phyloP scores from a whole-genome alignment of 1,140 invertebrate genomes.

The Araneus ventricosus region DNA sequence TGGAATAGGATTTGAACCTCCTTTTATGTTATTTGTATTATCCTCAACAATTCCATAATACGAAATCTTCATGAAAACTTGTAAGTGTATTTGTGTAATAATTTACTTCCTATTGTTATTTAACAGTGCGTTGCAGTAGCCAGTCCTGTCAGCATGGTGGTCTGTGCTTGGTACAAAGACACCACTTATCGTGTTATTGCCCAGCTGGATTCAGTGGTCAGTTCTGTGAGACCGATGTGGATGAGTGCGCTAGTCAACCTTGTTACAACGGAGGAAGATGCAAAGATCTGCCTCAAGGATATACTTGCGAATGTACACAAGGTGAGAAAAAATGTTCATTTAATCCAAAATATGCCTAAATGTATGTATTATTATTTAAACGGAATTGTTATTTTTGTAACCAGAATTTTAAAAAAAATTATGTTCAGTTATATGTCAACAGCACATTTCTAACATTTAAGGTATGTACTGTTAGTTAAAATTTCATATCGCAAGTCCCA shows the following conservation, averaged over 20 bases:
- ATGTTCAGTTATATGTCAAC: no score
- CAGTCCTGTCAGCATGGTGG: constrained; percentile 95
- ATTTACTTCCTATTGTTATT: neutral
- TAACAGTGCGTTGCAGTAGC: constrained; percentile 70
- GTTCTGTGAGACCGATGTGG: constrained; percentile 95
- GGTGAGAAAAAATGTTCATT: constrained; percentile 73
- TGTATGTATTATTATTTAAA: no score
- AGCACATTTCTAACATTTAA: no score
- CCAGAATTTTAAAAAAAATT: no score
- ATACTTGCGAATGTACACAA: constrained; percentile 90
- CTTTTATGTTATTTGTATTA: no score
- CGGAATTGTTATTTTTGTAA: no score
- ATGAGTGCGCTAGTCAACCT: constrained; percentile 94
- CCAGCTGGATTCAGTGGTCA: constrained; percentile 96
- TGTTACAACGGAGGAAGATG: constrained; percentile 96
- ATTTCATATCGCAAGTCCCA: no score
- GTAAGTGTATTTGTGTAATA: neutral
- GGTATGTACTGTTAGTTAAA: no score
- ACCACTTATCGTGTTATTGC: constrained; percentile 84
- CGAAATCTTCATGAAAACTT: neutral
- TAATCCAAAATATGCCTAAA: no score
- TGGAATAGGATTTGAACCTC: no score
- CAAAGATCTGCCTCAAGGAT: constrained; percentile 93
- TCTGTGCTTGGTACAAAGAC: constrained; percentile 86
- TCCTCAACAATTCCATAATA: neutral